Conservation (phyloP, 2,797 vertebrate species). For the Urosaurus nigricauda region DNA sequence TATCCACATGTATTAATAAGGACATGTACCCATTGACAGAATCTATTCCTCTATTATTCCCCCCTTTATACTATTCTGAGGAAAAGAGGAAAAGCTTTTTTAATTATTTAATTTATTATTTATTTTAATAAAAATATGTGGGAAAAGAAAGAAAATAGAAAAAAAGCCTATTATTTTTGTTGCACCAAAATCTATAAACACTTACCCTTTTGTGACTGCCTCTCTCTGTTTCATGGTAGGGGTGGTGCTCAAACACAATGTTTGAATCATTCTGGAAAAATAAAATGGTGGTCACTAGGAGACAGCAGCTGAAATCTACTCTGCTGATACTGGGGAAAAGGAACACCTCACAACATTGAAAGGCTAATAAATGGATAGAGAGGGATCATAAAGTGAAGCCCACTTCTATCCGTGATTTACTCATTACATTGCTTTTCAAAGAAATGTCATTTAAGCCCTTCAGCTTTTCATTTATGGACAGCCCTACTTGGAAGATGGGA, state of each 20-base stretch:
- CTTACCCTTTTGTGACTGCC: not conserved
- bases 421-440: not conserved
- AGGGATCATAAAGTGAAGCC: not conserved
- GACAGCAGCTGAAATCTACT: not conserved
- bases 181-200: not conserved
- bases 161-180: not conserved
- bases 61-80: not conserved
- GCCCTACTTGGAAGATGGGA: not conserved
- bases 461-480: not conserved
- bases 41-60: not conserved
- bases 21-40: constrained; percentile 2
- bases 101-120: too few relatives aligned
- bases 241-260: too few relatives aligned
- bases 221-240: not conserved
- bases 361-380: not conserved
- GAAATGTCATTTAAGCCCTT: not conserved
- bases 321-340: not conserved
- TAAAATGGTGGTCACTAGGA: not conserved
- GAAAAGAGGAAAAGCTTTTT: not conserved
- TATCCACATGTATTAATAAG: constrained; percentile 8
- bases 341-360: not conserved
- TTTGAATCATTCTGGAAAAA: constrained; percentile 13
- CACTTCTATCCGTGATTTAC: not conserved
- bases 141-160: not conserved
- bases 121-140: too few relatives aligned